A percentile compares a stretch with the other conserved stretches of the same genome.
Evolutionary conservation across 2,797 vertebrate species (phyloP).

Genomic region (Coregonus sp.): DNA sequence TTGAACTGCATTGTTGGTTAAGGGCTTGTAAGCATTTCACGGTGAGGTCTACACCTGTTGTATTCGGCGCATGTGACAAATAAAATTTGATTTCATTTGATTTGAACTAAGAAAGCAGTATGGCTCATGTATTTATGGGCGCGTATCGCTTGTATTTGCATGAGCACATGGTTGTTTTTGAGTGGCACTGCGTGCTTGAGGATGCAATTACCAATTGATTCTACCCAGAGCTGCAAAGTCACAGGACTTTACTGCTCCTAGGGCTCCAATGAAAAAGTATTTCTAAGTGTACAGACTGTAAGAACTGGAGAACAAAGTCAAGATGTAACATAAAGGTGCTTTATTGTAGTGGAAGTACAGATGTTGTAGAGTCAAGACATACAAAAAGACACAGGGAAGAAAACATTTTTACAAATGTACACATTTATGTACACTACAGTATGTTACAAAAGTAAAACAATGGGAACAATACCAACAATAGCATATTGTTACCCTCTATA

Average conservation of each 20-base stretch:
- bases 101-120: background rate
- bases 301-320: conserved; percentile 30
- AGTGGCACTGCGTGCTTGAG: background rate
- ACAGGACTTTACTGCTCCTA: no score
- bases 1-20: background rate
- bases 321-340: conserved; percentile 66
- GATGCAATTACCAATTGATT: no score
- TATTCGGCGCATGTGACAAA: no score
- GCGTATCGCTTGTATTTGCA: background rate
- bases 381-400: conserved; percentile 30
- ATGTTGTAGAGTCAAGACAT: conserved; percentile 47
- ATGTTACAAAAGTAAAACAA: conserved; percentile 24
- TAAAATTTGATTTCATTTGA: background rate
- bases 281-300: background rate
- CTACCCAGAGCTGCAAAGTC: no score
- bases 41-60: no score
- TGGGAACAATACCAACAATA: conserved; percentile 38
- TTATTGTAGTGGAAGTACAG: conserved; percentile 87
- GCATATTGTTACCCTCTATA: conserved; percentile 54
- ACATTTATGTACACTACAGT: conserved; percentile 36
- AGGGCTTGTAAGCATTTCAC: background rate
- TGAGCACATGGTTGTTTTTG: background rate
- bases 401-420: conserved; percentile 16
- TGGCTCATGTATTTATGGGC: no score
- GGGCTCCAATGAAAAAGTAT: no score